Conservation (phyloP, 2,888 invertebrate species). For the Lepidocyrtoides sp. region DNA sequence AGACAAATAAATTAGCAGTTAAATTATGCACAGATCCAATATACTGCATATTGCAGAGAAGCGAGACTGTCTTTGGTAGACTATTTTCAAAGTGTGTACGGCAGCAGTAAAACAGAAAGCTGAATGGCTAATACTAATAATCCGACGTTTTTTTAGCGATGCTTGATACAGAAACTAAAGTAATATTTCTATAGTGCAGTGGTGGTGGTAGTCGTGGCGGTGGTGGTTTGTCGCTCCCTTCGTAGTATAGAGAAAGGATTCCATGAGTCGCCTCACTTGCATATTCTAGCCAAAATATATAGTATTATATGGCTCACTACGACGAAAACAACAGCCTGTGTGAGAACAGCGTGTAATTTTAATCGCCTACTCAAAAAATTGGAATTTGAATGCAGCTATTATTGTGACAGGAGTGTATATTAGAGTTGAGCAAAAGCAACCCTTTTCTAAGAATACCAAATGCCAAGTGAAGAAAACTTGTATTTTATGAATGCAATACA, state of each 20-base stretch:
- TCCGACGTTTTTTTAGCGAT: conserved; percentile 13
- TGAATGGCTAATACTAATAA: background rate
- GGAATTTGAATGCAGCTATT: conserved; percentile 71
- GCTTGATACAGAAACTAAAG: background rate
- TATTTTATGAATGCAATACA: conserved; percentile 49
- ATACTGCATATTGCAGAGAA: conserved; percentile 23
- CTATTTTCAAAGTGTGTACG: background rate
- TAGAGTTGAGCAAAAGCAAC: conserved; percentile 25
- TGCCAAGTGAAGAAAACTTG: conserved; percentile 33
- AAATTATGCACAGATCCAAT: conserved; percentile 77
- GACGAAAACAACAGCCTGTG: conserved; percentile 50
- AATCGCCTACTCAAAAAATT: conserved; percentile 70
- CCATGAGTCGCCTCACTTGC: conserved; percentile 33
- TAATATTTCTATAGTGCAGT: background rate
- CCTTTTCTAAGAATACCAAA: conserved; percentile 46
- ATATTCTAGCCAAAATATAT: background rate
- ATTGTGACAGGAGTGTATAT: conserved; percentile 45
- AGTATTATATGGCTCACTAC: background rate
- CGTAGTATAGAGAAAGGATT: conserved; percentile 51
- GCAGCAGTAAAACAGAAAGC: background rate
- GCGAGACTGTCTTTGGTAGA: background rate
- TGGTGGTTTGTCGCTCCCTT: background rate
- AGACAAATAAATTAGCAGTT: conserved; percentile 79
- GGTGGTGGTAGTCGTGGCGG: background rate
- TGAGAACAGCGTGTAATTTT: conserved; percentile 69